A percentile compares a stretch with the other conserved stretches of the same genome.
Evolutionary conservation across 2,113 vertebrate genomes (phyloP).

Genomic region (Rhinogobius similis): DNA sequence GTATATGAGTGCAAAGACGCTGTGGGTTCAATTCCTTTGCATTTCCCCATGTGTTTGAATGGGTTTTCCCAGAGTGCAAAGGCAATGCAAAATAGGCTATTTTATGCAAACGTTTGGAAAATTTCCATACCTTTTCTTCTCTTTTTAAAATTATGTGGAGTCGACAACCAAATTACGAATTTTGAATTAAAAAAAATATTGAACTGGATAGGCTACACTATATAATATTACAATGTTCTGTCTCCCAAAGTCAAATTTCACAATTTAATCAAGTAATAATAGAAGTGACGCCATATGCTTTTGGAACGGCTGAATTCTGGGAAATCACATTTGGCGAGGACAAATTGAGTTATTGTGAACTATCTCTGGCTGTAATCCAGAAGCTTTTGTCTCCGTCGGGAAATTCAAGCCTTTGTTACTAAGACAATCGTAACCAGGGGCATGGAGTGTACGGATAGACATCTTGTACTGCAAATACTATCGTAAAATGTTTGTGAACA

Average conservation of each 20-base stretch:
- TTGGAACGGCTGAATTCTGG: neutral
- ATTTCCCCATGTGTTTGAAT: neutral
- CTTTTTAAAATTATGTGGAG: too few species aligned
- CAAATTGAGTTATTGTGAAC: constrained; percentile 1
- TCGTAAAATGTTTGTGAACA: neutral
- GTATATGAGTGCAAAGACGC: too few species aligned
- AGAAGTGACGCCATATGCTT: neutral
- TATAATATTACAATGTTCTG: neutral
- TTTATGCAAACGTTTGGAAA: neutral
- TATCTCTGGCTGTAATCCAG: constrained; percentile 1
- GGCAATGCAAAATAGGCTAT: too few species aligned
- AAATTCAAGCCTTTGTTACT: neutral
- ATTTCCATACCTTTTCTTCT: too few species aligned
- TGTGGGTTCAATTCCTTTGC: neutral
- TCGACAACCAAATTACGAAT: too few species aligned
- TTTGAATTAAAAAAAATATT: too few species aligned
- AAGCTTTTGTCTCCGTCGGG: neutral
- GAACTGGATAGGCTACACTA: too few species aligned
- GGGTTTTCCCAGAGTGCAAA: neutral
- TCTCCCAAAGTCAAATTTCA: neutral
- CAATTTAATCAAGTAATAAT: neutral
- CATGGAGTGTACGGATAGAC: neutral
- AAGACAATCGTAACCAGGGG: neutral
- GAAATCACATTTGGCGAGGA: neutral
- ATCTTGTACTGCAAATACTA: neutral